Conservation (phyloP, 2,113 vertebrate species). For the Mesoclemmys tuberculata region DNA sequence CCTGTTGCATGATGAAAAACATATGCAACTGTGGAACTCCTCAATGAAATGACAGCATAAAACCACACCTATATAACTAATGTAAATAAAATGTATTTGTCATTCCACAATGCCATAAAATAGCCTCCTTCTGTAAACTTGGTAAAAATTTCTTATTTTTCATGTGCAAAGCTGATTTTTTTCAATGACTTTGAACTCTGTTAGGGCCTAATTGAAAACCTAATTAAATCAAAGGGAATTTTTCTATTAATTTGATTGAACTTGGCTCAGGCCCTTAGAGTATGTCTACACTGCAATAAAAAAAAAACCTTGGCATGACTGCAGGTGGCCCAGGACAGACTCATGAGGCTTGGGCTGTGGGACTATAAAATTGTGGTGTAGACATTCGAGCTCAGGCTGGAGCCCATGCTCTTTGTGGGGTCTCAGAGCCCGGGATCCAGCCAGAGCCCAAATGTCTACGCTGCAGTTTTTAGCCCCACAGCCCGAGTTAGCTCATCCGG, state of each 20-base stretch:
- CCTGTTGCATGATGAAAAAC: not conserved
- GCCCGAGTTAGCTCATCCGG: not conserved
- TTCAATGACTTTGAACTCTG: slow-evolving; percentile 66
- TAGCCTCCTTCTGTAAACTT: slow-evolving; percentile 41
- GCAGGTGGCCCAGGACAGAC: not conserved
- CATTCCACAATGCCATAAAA: slow-evolving; percentile 24
- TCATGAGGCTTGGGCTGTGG: not conserved
- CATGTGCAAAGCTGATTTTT: slow-evolving; percentile 56
- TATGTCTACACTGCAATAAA: no score
- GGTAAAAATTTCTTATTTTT: slow-evolving; percentile 51
- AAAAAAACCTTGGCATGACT: not conserved
- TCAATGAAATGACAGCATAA: slow-evolving; percentile 1
- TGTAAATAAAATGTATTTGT: slow-evolving; percentile 20
- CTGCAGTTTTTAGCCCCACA: not conserved
- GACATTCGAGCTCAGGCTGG: not conserved
- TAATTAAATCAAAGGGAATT: slow-evolving; percentile 69
- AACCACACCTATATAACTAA: not conserved
- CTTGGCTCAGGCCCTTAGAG: slow-evolving; percentile 32
- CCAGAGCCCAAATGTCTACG: not conserved
- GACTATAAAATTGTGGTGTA: not conserved
- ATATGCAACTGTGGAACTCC: not conserved
- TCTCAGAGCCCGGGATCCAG: not conserved
- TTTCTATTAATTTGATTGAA: slow-evolving; percentile 62
- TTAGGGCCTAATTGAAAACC: slow-evolving; percentile 55
- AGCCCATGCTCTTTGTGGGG: not conserved